Conservation (phyloP, 2,113 vertebrate genomes). For the Alectura lathami region DNA sequence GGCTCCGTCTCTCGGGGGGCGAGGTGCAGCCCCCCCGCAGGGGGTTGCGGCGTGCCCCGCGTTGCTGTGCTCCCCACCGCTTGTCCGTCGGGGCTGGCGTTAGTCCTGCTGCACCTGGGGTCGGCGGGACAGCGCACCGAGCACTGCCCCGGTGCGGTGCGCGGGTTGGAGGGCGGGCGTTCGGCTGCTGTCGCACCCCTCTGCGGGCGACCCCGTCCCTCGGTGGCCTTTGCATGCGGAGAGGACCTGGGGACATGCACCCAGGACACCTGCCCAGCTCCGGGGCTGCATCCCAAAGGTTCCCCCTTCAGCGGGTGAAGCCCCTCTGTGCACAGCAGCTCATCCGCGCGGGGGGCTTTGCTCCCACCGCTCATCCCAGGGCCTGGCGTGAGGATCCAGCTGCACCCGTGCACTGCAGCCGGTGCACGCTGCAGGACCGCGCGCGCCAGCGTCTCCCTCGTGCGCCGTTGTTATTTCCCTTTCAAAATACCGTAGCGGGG, state of each 20-base stretch:
- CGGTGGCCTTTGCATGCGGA: accelerated
- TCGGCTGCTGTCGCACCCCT: not conserved
- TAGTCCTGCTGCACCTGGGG: not conserved
- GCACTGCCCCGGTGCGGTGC: accelerated
- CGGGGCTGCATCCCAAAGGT: not conserved
- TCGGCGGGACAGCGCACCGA: not conserved
- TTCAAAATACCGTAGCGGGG: constrained; percentile 55
- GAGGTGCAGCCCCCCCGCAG: not conserved
- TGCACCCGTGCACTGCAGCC: accelerated
- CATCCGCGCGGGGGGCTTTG: not conserved
- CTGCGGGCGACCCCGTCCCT: not conserved
- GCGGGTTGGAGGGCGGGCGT: not conserved
- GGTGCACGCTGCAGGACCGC: not conserved
- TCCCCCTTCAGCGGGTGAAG: not conserved
- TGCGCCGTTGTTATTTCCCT: not conserved
- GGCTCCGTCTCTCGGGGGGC: not conserved
- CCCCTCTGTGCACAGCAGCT: not conserved
- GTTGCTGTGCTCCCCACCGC: not conserved
- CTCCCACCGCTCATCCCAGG: not conserved
- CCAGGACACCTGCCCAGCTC: not conserved
- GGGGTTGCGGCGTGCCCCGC: not conserved
- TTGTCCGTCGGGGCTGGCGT: not conserved
- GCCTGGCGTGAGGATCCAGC: not conserved
- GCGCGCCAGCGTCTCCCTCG: constrained; percentile 40
- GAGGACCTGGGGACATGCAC: not conserved